phyloP scores from a whole-genome alignment of 2,113 vertebrate genomes.

The Ochotona princeps region DNA sequence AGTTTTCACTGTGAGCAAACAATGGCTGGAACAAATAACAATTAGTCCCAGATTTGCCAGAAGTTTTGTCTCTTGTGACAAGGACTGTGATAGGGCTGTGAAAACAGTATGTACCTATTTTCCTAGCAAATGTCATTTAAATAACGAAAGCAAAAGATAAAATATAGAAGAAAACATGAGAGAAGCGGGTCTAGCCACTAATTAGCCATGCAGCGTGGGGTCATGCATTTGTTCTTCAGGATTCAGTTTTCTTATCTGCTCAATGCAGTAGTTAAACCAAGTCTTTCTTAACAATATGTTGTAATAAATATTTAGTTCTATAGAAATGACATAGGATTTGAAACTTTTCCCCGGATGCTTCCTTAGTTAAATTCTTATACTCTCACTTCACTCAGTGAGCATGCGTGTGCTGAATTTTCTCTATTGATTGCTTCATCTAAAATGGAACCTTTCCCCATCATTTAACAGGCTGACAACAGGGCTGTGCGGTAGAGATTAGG shows the following conservation, averaged over 20 bases:
- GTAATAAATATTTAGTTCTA: slow-evolving; percentile 19
- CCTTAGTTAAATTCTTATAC: slow-evolving; percentile 68
- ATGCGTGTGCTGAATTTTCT: slow-evolving; percentile 56
- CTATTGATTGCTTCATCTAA: slow-evolving; percentile 71
- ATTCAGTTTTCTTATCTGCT: slow-evolving; percentile 6
- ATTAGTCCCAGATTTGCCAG: neutral
- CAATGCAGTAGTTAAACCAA: slow-evolving; percentile 1
- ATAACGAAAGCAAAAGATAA: neutral
- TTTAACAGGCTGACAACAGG: slow-evolving; percentile 56
- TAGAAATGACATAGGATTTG: slow-evolving; percentile 62
- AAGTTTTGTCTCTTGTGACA: neutral
- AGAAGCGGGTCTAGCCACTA: slow-evolving; percentile 39
- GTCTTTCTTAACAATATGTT: neutral
- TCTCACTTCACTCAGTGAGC: slow-evolving; percentile 58
- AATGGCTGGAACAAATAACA: neutral
- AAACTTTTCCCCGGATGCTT: slow-evolving; percentile 42
- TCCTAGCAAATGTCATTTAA: neutral
- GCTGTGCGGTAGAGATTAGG: slow-evolving; percentile 72
- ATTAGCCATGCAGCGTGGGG: neutral
- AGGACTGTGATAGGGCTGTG: neutral
- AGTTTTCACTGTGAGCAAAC: neutral
- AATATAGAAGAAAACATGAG: neutral
- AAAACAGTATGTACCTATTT: neutral
- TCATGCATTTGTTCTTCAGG: neutral
- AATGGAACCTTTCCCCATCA: neutral